Conservation (phyloP, 2,113 vertebrate species). For the Dissostichus mawsoni region DNA sequence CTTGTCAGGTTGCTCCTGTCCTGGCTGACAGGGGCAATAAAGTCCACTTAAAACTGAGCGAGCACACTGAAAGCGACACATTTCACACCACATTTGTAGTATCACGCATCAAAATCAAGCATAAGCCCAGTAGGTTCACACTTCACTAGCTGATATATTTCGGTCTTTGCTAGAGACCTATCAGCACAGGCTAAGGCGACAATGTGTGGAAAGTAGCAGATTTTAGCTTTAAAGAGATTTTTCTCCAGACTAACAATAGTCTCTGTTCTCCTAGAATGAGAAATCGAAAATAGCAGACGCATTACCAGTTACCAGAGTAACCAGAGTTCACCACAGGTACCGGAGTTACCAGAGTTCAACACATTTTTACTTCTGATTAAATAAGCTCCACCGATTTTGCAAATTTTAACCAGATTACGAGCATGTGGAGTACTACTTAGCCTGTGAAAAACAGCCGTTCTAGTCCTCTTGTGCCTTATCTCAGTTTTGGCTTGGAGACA, state of each 20-base stretch:
- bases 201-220: slow-evolving; percentile 31
- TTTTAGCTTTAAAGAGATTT: slow-evolving; percentile 22
- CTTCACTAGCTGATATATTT: slow-evolving; percentile 54
- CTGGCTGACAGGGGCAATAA: slow-evolving; percentile 30
- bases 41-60: slow-evolving; percentile 40
- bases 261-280: background rate
- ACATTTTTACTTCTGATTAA: slow-evolving; percentile 19
- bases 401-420: slow-evolving; percentile 18
- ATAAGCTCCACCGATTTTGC: slow-evolving; percentile 6
- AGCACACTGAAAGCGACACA: slow-evolving; percentile 40
- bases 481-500: background rate
- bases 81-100: slow-evolving; percentile 61
- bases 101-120: slow-evolving; percentile 58
- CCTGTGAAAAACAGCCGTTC: slow-evolving; percentile 10
- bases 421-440: background rate
- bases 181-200: slow-evolving; percentile 17
- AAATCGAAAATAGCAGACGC: slow-evolving; percentile 15
- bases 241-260: background rate
- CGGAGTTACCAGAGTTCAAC: slow-evolving; percentile 4
- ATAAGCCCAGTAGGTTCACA: slow-evolving; percentile 57
- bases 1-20: slow-evolving; percentile 38
- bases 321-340: background rate
- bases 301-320: background rate
- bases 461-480: slow-evolving; percentile 17
- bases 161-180: slow-evolving; percentile 17